phyloP scores from a whole-genome alignment of 2,888 invertebrate species.

The Entomobrya multifasciata region DNA sequence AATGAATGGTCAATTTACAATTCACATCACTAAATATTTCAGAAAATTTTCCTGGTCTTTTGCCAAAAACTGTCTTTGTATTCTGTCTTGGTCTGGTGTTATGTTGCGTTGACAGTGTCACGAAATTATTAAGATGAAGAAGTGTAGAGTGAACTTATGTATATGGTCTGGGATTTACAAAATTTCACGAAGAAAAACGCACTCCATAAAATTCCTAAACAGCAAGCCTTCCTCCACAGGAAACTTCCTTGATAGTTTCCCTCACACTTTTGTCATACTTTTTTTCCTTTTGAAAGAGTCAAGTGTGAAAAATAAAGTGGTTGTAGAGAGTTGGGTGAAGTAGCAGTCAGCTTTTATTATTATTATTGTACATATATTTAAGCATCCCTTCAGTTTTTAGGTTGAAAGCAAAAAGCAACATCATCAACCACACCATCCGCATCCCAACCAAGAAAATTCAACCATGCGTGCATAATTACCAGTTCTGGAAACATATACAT shows the following conservation, averaged over 20 bases:
- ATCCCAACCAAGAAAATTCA: conserved; percentile 70
- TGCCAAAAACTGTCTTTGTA: too few species aligned
- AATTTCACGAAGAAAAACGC: too few species aligned
- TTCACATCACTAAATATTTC: conserved; percentile 16
- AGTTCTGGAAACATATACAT: conserved; percentile 72
- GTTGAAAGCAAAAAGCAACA: conserved; percentile 22
- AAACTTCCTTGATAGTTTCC: background rate
- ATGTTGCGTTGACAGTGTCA: too few species aligned
- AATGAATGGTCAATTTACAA: background rate
- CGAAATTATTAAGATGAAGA: too few species aligned
- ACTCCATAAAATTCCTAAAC: too few species aligned
- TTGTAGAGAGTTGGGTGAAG: background rate
- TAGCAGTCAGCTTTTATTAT: conserved; percentile 41
- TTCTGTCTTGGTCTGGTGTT: too few species aligned
- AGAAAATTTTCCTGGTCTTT: too few species aligned
- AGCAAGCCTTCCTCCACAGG: too few species aligned
- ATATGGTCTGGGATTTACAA: too few species aligned
- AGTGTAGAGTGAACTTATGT: too few species aligned
- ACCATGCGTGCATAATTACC: conserved; percentile 80
- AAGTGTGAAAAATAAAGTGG: conserved; percentile 80
- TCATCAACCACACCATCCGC: conserved; percentile 36
- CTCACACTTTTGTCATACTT: conserved; percentile 54
- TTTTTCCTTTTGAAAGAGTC: conserved; percentile 51
- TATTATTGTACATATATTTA: conserved; percentile 45
- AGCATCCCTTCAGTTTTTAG: conserved; percentile 1